Conservation (phyloP, 2,797 vertebrate species). For the Ctenopoma multispine region DNA sequence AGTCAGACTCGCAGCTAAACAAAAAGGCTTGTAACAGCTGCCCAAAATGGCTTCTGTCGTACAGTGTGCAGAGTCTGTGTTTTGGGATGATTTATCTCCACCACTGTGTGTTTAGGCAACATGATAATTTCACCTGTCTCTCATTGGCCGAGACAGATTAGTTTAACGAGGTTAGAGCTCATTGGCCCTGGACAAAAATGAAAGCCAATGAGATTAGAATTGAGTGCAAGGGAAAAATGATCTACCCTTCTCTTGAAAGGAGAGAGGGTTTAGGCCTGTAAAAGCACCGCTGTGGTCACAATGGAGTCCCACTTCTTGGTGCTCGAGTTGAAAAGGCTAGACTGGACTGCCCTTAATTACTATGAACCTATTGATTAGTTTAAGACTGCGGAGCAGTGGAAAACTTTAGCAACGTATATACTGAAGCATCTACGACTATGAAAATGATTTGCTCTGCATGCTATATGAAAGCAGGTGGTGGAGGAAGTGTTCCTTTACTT, state of each 20-base stretch:
- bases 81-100: conserved; percentile 70
- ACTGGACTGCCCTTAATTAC: conserved; percentile 75
- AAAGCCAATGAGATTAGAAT: conserved; percentile 85
- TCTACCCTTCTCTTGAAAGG: conserved; percentile 83
- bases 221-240: conserved; percentile 83
- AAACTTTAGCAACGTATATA: conserved; percentile 18
- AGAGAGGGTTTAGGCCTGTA: conserved; percentile 79
- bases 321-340: conserved; percentile 71
- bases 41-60: conserved; percentile 47
- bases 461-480: neutral
- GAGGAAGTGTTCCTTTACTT: neutral
- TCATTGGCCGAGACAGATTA: conserved; percentile 77
- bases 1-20: conserved; percentile 60
- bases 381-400: conserved; percentile 16
- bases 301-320: conserved; percentile 81
- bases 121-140: conserved; percentile 77
- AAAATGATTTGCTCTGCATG: conserved; percentile 5
- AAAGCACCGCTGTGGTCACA: conserved; percentile 80
- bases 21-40: conserved; percentile 41
- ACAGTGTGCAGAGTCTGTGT: conserved; percentile 33
- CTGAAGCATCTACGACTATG: neutral
- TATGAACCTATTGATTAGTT: conserved; percentile 75
- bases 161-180: conserved; percentile 82
- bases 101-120: conserved; percentile 73
- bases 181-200: conserved; percentile 81